Evolutionary conservation across 2,888 invertebrate genomes (phyloP).

Genomic region (Megastigmus dorsalis): DNA sequence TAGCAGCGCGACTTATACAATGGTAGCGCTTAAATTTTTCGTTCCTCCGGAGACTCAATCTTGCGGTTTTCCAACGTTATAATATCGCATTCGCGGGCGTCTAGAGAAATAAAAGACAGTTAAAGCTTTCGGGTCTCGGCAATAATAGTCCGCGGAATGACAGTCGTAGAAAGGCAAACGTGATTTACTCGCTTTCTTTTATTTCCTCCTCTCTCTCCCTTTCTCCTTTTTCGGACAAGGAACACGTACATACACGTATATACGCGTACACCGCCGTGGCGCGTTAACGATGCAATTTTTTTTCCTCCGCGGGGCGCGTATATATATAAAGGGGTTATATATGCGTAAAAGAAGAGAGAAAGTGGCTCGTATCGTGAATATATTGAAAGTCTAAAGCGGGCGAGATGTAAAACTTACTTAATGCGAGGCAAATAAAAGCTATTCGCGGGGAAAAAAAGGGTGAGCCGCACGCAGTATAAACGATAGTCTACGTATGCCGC

Average conservation of each 20-base stretch:
- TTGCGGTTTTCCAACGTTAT: constrained; percentile 14
- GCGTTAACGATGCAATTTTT: constrained; percentile 31
- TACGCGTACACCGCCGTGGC: neutral
- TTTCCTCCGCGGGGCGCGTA: neutral
- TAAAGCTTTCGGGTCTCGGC: neutral
- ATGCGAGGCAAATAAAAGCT: constrained; percentile 43
- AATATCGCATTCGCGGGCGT: constrained; percentile 1
- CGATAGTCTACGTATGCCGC: neutral
- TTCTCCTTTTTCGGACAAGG: neutral
- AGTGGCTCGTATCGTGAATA: constrained; percentile 42
- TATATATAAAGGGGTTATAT: constrained; percentile 8
- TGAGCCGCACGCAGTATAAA: neutral
- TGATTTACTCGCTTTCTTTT: constrained; percentile 25
- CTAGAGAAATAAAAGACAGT: constrained; percentile 35
- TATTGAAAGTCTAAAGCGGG: constrained; percentile 44
- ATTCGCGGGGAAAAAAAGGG: no score
- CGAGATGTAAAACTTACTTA: constrained; percentile 43
- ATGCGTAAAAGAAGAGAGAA: neutral
- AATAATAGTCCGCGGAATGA: constrained; percentile 11
- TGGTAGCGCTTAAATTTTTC: constrained; percentile 5
- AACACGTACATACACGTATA: no score
- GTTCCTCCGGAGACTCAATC: constrained; percentile 22
- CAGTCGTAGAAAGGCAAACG: constrained; percentile 25
- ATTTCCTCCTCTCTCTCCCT: neutral
- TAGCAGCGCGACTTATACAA: no score